These are phyloP conservation scores for Myocastor coypus DNA, from an alignment of 2,113 vertebrate species.

Conservation along the genomic window DNA sequence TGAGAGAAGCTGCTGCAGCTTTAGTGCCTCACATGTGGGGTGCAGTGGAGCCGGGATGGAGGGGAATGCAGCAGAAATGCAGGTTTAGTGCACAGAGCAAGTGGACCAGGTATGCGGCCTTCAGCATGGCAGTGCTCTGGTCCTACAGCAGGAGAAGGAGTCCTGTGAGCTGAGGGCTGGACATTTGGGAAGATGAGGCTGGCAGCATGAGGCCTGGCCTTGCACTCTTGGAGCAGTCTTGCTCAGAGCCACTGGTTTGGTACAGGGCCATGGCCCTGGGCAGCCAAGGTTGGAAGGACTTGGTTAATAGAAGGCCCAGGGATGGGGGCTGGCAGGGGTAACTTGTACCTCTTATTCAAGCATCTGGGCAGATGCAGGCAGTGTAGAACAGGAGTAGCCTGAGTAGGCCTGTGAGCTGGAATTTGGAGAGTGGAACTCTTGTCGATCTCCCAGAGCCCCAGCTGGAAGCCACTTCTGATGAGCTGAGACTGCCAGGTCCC, in stretches of 20 bases:
- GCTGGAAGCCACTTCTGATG: not conserved
- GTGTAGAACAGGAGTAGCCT: not conserved
- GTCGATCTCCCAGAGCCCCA: not conserved
- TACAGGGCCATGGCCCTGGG: not conserved
- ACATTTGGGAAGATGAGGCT: not conserved
- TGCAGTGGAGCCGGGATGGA: accelerated
- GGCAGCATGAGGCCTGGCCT: no score
- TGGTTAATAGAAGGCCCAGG: not conserved
- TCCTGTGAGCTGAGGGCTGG: accelerated
- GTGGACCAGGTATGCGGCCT: not conserved
- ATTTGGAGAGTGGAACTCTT: not conserved
- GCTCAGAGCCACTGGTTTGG: no score
- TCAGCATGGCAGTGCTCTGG: no score
- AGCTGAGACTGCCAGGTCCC: not conserved
- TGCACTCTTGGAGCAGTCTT: not conserved
- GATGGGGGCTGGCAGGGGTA: not conserved
- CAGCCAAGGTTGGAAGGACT: not conserved
- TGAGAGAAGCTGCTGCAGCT: not conserved
- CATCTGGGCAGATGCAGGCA: not conserved
- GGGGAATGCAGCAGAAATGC: not conserved
- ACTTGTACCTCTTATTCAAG: not conserved
- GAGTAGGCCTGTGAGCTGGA: not conserved
- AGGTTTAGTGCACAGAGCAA: not conserved
- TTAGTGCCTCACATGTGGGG: not conserved
- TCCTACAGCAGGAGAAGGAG: not conserved